Conservation (phyloP, 2,797 vertebrate species). For the Halcyon chelicuti region DNA sequence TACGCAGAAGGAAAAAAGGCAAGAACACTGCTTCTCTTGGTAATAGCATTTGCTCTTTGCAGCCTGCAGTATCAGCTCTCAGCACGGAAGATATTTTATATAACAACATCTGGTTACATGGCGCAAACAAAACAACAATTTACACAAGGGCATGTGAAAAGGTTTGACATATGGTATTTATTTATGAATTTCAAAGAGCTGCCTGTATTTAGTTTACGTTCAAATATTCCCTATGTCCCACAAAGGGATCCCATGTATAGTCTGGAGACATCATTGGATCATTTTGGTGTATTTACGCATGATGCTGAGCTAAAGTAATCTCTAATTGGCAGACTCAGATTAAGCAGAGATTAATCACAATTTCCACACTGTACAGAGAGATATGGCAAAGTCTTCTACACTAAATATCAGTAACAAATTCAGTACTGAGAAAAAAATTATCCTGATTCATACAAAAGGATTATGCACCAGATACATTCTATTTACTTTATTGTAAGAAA, state of each 20-base stretch:
- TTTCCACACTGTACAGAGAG: not conserved
- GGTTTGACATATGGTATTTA: conserved; percentile 22
- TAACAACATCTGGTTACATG: conserved; percentile 29
- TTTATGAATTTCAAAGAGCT: conserved; percentile 20
- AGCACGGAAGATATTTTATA: conserved; percentile 16
- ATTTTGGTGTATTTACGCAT: not conserved
- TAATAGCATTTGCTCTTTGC: not conserved
- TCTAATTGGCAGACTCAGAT: not conserved
- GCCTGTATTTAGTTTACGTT: not conserved
- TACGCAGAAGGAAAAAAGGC: not conserved
- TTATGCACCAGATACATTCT: not conserved
- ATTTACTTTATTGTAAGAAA: not conserved
- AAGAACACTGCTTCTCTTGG: not conserved
- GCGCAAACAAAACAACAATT: conserved; percentile 36
- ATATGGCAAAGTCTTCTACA: not conserved
- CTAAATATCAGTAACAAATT: not conserved
- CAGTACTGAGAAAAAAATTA: not conserved
- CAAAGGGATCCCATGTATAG: not conserved
- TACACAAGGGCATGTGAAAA: conserved; percentile 5
- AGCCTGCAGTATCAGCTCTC: not conserved
- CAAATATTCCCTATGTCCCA: not conserved
- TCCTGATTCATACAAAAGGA: not conserved
- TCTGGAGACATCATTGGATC: not conserved
- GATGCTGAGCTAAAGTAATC: not conserved
- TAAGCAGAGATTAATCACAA: not conserved